Conservation (phyloP, 2,797 vertebrate genomes). For the Pygocentrus nattereri region DNA sequence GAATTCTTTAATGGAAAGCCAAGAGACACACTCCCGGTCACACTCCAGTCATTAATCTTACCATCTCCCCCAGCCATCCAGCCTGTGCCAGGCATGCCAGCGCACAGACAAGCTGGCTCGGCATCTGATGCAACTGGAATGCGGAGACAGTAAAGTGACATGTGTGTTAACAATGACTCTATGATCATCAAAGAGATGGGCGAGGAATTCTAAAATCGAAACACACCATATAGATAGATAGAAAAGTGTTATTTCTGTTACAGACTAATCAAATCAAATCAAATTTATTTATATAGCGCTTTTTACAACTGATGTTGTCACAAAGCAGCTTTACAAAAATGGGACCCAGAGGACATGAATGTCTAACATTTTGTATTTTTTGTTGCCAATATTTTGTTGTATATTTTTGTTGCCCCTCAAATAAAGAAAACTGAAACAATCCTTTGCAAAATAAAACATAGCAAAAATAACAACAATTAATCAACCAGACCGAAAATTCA, state of each 20-base stretch:
- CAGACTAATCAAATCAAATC: too few species aligned
- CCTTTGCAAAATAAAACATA: too few species aligned
- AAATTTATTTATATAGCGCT: too few species aligned
- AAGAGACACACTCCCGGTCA: neutral
- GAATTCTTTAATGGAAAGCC: neutral
- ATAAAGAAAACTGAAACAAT: too few species aligned
- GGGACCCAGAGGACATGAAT: neutral
- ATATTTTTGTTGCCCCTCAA: too few species aligned
- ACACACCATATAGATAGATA: slow-evolving; percentile 23
- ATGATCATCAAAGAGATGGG: slow-evolving; percentile 31
- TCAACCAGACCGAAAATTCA: too few species aligned
- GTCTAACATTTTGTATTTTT: neutral
- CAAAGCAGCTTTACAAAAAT: too few species aligned
- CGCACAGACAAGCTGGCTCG: slow-evolving; percentile 11
- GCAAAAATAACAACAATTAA: too few species aligned
- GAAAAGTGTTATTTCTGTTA: neutral
- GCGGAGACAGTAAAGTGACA: slow-evolving; percentile 38
- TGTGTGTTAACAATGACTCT: slow-evolving; percentile 27
- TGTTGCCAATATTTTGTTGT: too few species aligned
- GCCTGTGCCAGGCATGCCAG: slow-evolving; percentile 16
- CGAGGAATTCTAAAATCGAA: slow-evolving; percentile 24
- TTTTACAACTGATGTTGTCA: too few species aligned
- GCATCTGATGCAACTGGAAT: slow-evolving; percentile 51
- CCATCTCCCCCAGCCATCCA: neutral
- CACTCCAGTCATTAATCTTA: slow-evolving; percentile 26